Evolutionary conservation across 2,797 vertebrate species (phyloP), one percentile per base, ranked within the genome.

Genomic region (Scolopax bukidnonensis): DNA sequence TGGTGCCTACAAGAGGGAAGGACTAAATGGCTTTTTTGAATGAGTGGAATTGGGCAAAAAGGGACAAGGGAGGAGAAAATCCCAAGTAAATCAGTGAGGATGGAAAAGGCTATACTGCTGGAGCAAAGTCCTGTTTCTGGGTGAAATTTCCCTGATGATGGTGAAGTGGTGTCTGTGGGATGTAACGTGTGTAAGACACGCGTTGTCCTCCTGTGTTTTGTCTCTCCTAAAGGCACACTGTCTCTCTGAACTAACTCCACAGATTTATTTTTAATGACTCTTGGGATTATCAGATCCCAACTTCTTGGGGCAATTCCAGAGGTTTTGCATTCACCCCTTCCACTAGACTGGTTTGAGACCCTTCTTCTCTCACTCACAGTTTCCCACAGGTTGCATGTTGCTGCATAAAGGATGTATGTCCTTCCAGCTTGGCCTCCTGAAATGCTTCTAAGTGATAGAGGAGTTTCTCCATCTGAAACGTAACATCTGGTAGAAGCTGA

Each of bases 131-230:
- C 23, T 61, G 4, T 25, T 74, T 41, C n/a, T 69, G 15, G 16
- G 5, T 50, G 32, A n/a, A 17, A 15, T 70, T 54, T 32, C 57
- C 51, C 36, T 18, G 47, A 4, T n/a, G 47, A 13, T 8, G 20
- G 12, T 12, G n/a, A n/a, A 36, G 18, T n/a, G 81, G 8, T 27
- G 64, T 1, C 10, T 19, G 16, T 20, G 51, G 69, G 43, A 12
- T 1, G 0, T 5, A 16, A n/a, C n/a, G n/a, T n/a, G n/a, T 0
- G 0, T 53, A 20, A 65, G 12, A 16, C 20, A 0, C 16, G 5
- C 11, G 0, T 73, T 67, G 24, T 79, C 78, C 69, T 53, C 32
- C 2, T 32, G 28, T 12, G 1, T 69, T 61, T 84, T 65, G 30
- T 76, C 82, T 11, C 53, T 68, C 27, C 67, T 53, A 1, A 77